Evolutionary conservation across 2,113 vertebrate species (phyloP).

Genomic region (Leptobrachium leishanense): DNA sequence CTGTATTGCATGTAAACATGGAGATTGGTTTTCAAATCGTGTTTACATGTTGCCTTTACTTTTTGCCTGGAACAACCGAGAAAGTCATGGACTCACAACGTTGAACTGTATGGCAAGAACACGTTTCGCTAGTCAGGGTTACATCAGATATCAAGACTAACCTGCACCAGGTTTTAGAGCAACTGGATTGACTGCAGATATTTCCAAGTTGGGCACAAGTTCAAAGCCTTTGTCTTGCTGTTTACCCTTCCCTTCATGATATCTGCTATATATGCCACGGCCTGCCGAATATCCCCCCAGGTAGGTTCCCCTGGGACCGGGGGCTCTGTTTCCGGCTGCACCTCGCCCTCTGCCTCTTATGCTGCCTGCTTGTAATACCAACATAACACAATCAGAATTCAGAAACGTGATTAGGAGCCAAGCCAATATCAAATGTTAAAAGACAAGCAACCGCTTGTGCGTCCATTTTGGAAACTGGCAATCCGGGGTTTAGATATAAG

Average conservation of each 20-base stretch:
- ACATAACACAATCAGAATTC: conserved; percentile 61
- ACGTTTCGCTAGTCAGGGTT: conserved; percentile 15
- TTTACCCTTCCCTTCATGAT: conserved; percentile 98
- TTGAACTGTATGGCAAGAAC: not conserved
- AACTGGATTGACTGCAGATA: conserved; percentile 87
- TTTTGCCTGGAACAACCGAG: not conserved
- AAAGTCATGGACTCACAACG: not conserved
- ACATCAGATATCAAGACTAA: conserved; percentile 70
- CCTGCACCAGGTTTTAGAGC: conserved; percentile 95
- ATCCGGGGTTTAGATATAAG: not conserved
- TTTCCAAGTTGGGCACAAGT: conserved; percentile 90
- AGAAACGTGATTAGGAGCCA: conserved; percentile 25
- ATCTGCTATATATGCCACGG: conserved; percentile 98
- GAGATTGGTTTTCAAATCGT: too few relatives aligned
- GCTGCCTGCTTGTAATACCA: conserved; percentile 96
- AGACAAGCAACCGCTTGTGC: not conserved
- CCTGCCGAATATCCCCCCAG: conserved; percentile 97
- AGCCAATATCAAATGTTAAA: conserved; percentile 4
- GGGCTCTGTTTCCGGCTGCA: conserved; percentile 87
- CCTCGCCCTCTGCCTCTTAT: conserved; percentile 95
- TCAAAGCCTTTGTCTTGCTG: conserved; percentile 92
- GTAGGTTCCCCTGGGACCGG: conserved; percentile 93
- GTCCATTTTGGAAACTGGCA: conserved; percentile 30
- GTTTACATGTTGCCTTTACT: not conserved
- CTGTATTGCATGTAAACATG: too few relatives aligned